Conservation (phyloP, 2,888 invertebrate species). For the Linnaemya tessellans region DNA sequence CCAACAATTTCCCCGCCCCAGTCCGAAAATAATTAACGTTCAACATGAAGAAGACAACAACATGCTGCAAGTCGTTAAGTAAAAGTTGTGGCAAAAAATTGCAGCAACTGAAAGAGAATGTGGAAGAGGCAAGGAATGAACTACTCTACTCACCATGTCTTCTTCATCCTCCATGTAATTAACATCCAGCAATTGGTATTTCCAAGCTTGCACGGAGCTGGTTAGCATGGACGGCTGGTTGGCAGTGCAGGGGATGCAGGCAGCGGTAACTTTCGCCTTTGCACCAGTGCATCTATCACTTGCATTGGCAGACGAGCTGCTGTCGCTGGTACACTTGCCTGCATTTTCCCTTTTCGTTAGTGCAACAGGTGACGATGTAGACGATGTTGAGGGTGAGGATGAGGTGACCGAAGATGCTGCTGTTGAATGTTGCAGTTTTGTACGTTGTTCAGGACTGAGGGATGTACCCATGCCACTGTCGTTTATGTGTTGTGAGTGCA, state of each 20-base stretch:
- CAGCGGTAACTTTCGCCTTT: conserved; percentile 18
- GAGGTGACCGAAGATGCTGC: conserved; percentile 71
- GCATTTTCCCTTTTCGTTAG: conserved; percentile 14
- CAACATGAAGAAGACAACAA: conserved; percentile 29
- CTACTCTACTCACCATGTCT: conserved; percentile 81
- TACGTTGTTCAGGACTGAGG: conserved; percentile 54
- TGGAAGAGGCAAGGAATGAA: not conserved
- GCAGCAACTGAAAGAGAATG: not conserved
- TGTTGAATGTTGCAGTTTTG: conserved; percentile 27
- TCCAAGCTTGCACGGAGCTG: conserved; percentile 81
- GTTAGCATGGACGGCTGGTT: conserved; percentile 8
- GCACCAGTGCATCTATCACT: conserved; percentile 26
- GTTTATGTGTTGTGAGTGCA: conserved; percentile 11
- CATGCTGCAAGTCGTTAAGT: conserved; percentile 22
- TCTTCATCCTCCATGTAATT: conserved; percentile 83
- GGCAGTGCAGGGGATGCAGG: not conserved
- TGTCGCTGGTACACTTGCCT: not conserved
- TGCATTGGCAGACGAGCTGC: not conserved
- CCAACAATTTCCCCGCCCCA: conserved; percentile 56
- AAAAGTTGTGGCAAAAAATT: conserved; percentile 26
- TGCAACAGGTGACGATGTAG: conserved; percentile 60
- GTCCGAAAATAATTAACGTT: conserved; percentile 42
- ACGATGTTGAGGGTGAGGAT: conserved; percentile 67
- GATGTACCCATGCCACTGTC: conserved; percentile 71
- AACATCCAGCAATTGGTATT: conserved; percentile 79